Percentiles rank a stretch among this genome's conserved stretches.
phyloP scores from a whole-genome alignment of 1,140 invertebrate genomes.

The Trachelipus rathkii region DNA sequence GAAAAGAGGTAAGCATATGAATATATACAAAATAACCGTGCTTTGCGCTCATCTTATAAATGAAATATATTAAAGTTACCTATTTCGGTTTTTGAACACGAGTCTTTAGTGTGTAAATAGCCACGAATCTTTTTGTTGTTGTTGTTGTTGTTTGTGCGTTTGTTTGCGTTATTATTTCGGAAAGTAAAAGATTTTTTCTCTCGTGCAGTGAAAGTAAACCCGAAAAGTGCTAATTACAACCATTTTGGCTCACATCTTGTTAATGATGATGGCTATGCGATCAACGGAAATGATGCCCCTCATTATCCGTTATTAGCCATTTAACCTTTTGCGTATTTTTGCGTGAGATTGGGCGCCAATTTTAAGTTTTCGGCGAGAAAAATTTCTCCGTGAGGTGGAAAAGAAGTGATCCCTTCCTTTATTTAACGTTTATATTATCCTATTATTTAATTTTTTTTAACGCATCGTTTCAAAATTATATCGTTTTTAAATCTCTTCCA shows the following conservation, averaged over 20 bases:
- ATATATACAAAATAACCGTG: no score
- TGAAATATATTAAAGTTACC: no score
- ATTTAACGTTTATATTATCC: not conserved
- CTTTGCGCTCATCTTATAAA: no score
- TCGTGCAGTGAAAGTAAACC: not conserved
- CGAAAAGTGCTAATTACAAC: not conserved
- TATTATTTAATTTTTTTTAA: no score
- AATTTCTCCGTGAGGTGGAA: not conserved
- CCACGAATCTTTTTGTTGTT: not conserved
- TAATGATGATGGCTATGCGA: not conserved
- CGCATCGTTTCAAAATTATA: no score
- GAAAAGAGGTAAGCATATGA: no score
- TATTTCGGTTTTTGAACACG: no score
- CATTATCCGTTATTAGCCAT: not conserved
- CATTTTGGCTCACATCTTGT: no score
- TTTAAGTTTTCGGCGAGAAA: no score
- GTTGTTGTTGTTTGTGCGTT: not conserved
- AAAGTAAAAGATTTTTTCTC: not conserved
- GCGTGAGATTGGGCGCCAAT: not conserved
- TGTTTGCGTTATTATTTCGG: not conserved
- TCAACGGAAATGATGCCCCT: not conserved
- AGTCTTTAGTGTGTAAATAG: not conserved
- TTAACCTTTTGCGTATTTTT: not conserved
- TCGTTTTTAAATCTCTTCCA: no score
- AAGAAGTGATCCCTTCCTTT: not conserved